Conservation (phyloP, 2,113 vertebrate genomes). For the Semicossyphus pulcher region DNA sequence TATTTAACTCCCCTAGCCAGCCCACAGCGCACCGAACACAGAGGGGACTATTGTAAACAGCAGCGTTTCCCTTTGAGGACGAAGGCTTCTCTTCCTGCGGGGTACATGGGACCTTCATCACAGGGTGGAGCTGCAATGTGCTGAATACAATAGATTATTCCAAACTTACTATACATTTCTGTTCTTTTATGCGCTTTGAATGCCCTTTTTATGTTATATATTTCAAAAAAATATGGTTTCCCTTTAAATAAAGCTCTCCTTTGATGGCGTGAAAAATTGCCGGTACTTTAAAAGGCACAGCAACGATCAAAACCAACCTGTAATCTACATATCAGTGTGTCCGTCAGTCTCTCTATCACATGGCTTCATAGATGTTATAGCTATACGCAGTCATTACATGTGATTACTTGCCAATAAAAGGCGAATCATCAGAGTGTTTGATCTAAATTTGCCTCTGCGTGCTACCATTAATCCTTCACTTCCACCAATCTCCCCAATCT, state of each 20-base stretch:
- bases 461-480: constrained; percentile 65
- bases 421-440: constrained; percentile 43
- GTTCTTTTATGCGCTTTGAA: neutral
- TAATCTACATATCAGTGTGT: constrained; percentile 18
- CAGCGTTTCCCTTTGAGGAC: constrained; percentile 1
- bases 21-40: constrained; percentile 3
- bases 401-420: constrained; percentile 60
- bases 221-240: neutral
- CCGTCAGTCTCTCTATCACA: constrained; percentile 17
- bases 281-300: neutral
- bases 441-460: constrained; percentile 56
- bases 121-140: neutral
- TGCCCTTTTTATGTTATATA: neutral
- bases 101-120: neutral
- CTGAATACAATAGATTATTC: neutral
- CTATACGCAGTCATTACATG: constrained; percentile 46
- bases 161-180: neutral
- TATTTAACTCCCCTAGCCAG: constrained; percentile 10
- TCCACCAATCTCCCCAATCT: constrained; percentile 57
- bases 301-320: constrained; percentile 23
- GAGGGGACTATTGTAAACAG: neutral
- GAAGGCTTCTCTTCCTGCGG: neutral
- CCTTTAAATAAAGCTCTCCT: constrained; percentile 4
- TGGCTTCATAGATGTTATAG: constrained; percentile 34
- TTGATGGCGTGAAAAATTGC: constrained; percentile 15